These are phyloP conservation scores for Halcyon badia DNA, from an alignment of 2,797 vertebrate species.

Conservation along the genomic window DNA sequence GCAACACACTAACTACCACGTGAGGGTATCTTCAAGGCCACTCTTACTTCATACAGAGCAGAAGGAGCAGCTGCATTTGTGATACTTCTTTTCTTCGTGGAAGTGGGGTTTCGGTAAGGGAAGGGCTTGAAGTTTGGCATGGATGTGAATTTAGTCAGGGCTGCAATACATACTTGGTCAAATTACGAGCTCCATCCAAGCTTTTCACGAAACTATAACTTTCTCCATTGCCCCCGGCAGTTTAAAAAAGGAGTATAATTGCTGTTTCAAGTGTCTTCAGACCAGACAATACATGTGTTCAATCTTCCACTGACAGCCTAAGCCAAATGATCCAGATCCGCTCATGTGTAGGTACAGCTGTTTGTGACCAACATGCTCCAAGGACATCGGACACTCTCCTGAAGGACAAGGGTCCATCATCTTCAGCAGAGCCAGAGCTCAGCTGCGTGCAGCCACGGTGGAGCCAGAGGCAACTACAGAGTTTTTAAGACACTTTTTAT, in stretches of 20 bases:
- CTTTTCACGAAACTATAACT: background rate
- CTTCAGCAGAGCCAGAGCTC: background rate
- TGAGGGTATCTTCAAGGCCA: background rate
- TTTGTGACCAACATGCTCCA: background rate
- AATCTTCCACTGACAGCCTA: background rate
- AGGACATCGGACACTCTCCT: fast-evolving
- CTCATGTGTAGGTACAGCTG: background rate
- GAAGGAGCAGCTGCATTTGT: background rate
- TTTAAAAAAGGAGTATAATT: background rate
- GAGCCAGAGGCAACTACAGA: background rate
- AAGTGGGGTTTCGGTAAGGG: background rate
- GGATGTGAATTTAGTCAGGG: background rate
- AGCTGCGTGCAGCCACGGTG: fast-evolving
- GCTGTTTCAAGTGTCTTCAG: background rate
- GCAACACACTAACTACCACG: background rate
- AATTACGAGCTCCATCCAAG: background rate
- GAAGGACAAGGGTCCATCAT: background rate
- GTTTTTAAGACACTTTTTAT: background rate
- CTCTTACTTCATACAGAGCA: background rate
- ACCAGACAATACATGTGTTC: background rate
- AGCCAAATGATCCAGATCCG: background rate
- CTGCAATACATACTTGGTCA: background rate
- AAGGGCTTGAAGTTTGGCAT: background rate
- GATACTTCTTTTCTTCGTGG: background rate
- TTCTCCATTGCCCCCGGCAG: background rate